A percentile compares a stretch with the other conserved stretches of the same genome.
Evolutionary conservation across 2,797 vertebrate species (phyloP).

Genomic region (Chromobotia macracanthus): DNA sequence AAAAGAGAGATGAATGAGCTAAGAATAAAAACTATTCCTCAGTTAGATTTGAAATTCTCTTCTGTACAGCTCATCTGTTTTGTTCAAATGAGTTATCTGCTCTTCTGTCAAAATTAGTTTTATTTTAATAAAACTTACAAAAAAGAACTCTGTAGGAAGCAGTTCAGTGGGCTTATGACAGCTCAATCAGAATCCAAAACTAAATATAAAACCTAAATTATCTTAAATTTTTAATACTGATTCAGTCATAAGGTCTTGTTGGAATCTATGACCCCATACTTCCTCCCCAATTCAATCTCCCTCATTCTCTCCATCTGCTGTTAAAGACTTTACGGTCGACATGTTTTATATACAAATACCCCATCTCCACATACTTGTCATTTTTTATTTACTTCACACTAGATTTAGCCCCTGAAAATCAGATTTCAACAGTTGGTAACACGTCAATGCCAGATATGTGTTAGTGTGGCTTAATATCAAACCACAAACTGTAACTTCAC

Average conservation of each 20-base stretch:
- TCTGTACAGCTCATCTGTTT: neutral
- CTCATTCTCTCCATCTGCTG: neutral
- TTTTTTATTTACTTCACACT: constrained; percentile 55
- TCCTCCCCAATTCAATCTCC: constrained; percentile 5
- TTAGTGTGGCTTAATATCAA: neutral
- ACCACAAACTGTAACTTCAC: neutral
- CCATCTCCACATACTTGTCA: too few relatives aligned
- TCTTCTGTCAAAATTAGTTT: neutral
- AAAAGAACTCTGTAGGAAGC: too few relatives aligned
- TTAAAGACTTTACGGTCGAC: too few relatives aligned
- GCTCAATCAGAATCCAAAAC: too few relatives aligned
- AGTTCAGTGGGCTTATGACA: too few relatives aligned
- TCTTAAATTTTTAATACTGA: too few relatives aligned
- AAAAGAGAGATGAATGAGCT: constrained; percentile 6
- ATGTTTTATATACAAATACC: too few relatives aligned
- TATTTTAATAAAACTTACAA: neutral
- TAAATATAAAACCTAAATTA: too few relatives aligned
- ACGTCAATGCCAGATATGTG: neutral
- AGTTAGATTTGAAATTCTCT: neutral
- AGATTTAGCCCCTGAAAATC: constrained; percentile 43
- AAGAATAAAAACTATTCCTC: neutral
- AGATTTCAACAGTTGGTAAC: neutral
- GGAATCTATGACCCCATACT: constrained; percentile 9
- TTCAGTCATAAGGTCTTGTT: neutral
- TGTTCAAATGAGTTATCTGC: neutral